Base-by-base conservation (phyloP, 2,888 invertebrate species). In the Thelaira solivaga region DNA sequence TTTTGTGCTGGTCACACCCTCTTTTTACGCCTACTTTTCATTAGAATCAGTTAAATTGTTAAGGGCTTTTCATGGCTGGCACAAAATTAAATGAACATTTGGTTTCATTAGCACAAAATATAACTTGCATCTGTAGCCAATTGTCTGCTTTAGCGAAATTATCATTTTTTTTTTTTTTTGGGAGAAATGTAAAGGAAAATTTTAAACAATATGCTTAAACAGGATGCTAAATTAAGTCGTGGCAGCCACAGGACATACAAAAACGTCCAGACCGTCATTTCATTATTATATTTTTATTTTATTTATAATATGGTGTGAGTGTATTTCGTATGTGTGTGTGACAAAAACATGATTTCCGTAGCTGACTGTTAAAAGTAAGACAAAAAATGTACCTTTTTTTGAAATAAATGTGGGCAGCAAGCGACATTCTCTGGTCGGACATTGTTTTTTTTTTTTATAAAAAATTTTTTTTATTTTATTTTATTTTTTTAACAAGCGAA, bases 201-300 rank as follows among this genome's bases (percentile, higher is more conserved):
- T 67, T 20, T 47, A 7, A 69, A 74, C 78, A 78, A 74, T 78
- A 74, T 78, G 69, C 74, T 78, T 78, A 69, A 75, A 68, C 78
- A 71, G 74, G 74, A 74, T 78, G 74, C 69, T 65, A 78, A 78
- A 78, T 78, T 78, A 74, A 78, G 74, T 69, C 69, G 74, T 78
- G 78, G 61, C 41, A 69, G 65, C 78, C 74, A 78, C 78, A 78
- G 74, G 78, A 78, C 47, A 74, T 65, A 62, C 67, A 59, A 57
- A 26, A 49, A 49, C 49, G 53, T 47, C 47, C 39, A 57, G 36
- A 72, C 47, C 55, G 39, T 49, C 36, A 55, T 39, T 43, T 34
- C 18, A 68, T 53, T 71, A 47, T 49, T 53, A 67, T 45, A 59
- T 22, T 22, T 6, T 22, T 13, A 29, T 65, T 22, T 18, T 26